Evolutionary conservation across 2,797 vertebrate genomes (phyloP), one percentile per base, ranked within the genome.

Genomic region (Phoxinus dragarum): DNA sequence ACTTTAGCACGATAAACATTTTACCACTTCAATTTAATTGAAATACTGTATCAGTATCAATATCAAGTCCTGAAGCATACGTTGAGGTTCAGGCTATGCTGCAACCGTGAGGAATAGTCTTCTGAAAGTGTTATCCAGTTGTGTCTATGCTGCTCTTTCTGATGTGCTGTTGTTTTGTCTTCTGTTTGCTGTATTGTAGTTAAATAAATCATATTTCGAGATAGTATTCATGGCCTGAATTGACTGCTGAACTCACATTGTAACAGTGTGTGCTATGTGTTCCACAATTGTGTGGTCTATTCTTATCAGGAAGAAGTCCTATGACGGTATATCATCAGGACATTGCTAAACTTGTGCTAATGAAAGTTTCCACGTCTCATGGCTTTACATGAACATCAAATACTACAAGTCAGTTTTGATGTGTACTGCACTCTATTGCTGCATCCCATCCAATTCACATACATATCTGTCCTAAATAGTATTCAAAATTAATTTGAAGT

Each of bases 141-240:
- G 34, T 61, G 81, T 80, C 71, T 56, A n/a, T 1, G 9, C 76
- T 75, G 40, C 52, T 84, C 23, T 80, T 66, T 84, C 81, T 67
- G 31, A 75, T 69, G 27, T 40, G 14, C 49, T 56, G 11, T 64
- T 80, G 86, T 87, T 87, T 84, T 68, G 77, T 84, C 82, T 86
- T 81, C 52, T 59, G 40, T 80, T 81, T 68, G 21, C 73, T 66
- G 44, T 67, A 80, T 38, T 84, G 6, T 59, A 72, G 64, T 84
- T 74, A 80, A 73, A 36, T 80, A 56, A 69, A 61, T 81, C 44
- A 66, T 38, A 74, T 76, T 67, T 84, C 47, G 12, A 87, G 75
- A 79, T 82, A 79, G n/a, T 54, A 14, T 75, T 19, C n/a, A 38
- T 73, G 17, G 54, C 21, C 38, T 40, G 6, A 42, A 66, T 47